A percentile compares a stretch with the other conserved stretches of the same genome.
Evolutionary conservation across 2,113 vertebrate species (phyloP).

Genomic region (Gadus macrocephalus): DNA sequence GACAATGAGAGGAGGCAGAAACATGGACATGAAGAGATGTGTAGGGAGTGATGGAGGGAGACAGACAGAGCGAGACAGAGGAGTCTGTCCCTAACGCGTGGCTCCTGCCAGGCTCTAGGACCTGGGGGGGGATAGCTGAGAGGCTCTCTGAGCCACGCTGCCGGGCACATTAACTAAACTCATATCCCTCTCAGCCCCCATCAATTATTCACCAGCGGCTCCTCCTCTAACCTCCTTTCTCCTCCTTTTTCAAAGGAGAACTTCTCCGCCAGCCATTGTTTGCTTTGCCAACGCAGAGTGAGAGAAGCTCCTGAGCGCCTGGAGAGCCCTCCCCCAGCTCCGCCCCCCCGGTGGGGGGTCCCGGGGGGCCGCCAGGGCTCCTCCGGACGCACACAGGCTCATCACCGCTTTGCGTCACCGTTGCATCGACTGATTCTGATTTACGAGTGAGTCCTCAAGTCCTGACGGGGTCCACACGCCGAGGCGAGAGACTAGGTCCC

Average conservation of each 20-base stretch:
- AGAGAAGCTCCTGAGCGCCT: no score
- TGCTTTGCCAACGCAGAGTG: conserved; percentile 31
- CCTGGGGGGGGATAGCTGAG: conserved; percentile 68
- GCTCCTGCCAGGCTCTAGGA: conserved; percentile 51
- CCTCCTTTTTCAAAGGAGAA: conserved; percentile 53
- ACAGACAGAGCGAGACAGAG: conserved; percentile 21
- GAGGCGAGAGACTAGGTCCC: no score
- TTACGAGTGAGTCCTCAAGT: no score
- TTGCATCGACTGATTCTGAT: no score
- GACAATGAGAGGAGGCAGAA: not conserved
- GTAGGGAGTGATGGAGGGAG: not conserved
- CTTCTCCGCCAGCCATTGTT: conserved; percentile 40
- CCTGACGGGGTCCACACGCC: no score
- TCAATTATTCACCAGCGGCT: conserved; percentile 72
- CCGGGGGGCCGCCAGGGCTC: no score
- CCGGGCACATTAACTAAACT: conserved; percentile 82
- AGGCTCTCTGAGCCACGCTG: conserved; percentile 70
- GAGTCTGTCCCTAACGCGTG: not conserved
- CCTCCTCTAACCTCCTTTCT: conserved; percentile 23
- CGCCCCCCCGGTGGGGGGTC: no score
- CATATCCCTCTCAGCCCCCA: conserved; percentile 77
- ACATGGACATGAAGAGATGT: not conserved
- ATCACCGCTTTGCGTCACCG: no score
- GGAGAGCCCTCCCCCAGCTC: no score
- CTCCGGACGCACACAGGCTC: no score